Evolutionary conservation across 2,797 vertebrate species (phyloP), one percentile per base, ranked within the genome.

Genomic region (Potorous gilbertii): DNA sequence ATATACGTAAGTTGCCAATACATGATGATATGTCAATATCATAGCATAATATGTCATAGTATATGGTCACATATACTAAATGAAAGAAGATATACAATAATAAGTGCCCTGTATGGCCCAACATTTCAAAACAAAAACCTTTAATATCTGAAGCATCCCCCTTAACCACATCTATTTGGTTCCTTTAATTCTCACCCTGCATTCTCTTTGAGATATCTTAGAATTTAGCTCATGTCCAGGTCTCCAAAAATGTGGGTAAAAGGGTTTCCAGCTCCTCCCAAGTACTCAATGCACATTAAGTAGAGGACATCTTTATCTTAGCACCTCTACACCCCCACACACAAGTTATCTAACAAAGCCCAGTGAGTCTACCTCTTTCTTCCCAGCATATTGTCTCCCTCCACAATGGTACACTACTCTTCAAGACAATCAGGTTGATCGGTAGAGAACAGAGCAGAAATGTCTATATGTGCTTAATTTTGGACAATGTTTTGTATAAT

Each of bases 401-500:
- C 16, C 40, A 74, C n/a, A 40, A 74, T 74, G 62, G 62, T 16
- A 40, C 14, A 74, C 5, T n/a, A 21, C 62, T 74, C n/a, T 24
- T 24, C 27, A 81, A 81, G 74, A 81, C n/a, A 81, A 81, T 46
- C 40, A 46, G 74, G 40, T 24, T 46, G 40, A 81, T 81, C n/a
- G 46, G 74, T 5, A 46, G 66, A 81, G 66, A 81, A 74, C 8
- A 91, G 29, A 66, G 4, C 92, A 28, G 24, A 93, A 87, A 92
- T 54, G 94, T 55, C 55, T 91, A 92, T 93, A 89, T 95, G 81
- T 89, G 16, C 40, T 81, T 46, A 52, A 89, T 56, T 55, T 91
- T 94, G 93, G 18, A 74, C 87, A 95, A 46, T 92, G 6, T 62
- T 3, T 74, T 21, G 21, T 24, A 46, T 46, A 27, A 81, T 46